Evolutionary conservation across 2,888 invertebrate genomes (phyloP).

Genomic region (Polydrusus cervinus): DNA sequence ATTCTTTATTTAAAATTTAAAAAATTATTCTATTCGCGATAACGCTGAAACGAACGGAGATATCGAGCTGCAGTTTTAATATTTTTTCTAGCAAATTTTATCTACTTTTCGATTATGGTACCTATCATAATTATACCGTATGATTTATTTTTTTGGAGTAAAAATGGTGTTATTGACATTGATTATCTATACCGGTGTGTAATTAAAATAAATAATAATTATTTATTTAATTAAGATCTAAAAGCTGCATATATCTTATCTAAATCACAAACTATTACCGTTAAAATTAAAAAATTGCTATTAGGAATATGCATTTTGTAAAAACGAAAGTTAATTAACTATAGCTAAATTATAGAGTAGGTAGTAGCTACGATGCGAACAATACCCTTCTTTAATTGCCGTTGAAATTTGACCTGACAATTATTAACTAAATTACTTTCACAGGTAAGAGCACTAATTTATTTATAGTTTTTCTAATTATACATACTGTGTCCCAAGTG

Average conservation of each 20-base stretch:
- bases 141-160: too few relatives aligned
- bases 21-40: too few relatives aligned
- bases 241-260: background rate
- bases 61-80: too few relatives aligned
- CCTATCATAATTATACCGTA: too few relatives aligned
- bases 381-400: conserved; percentile 32
- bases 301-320: conserved; percentile 15
- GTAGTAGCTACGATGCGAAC: background rate
- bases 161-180: too few relatives aligned
- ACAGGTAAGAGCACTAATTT: conserved; percentile 25
- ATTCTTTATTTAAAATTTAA: too few relatives aligned
- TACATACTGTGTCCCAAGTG: background rate
- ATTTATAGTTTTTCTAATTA: conserved; percentile 19
- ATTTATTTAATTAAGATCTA: background rate
- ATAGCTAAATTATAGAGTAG: conserved; percentile 20
- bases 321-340: conserved; percentile 41
- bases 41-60: too few relatives aligned
- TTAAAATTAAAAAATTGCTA: conserved; percentile 15
- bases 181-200: background rate
- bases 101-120: too few relatives aligned
- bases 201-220: background rate
- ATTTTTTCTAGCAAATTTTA: too few relatives aligned
- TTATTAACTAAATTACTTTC: conserved; percentile 37
- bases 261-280: conserved; percentile 17
- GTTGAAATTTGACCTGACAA: conserved; percentile 7